A percentile compares a stretch with the other conserved stretches of the same genome.
phyloP scores from a whole-genome alignment of 2,888 invertebrate genomes.

The Gortyna flavago region DNA sequence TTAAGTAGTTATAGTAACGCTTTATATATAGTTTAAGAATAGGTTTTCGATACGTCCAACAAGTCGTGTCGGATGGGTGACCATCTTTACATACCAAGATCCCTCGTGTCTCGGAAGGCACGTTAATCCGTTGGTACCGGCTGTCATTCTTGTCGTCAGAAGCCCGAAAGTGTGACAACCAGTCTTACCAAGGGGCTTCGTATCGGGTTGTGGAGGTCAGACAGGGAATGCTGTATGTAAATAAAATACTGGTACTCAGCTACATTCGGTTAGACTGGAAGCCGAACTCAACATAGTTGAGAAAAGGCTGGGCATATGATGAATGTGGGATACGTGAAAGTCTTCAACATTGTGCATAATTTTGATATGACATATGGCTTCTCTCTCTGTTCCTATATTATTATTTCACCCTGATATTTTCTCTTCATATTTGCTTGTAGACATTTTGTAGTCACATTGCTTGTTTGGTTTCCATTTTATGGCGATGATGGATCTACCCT shows the following conservation, averaged over 20 bases:
- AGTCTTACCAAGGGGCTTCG: too few relatives aligned
- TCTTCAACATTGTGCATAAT: not conserved
- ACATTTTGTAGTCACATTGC: constrained; percentile 21
- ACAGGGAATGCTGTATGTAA: too few relatives aligned
- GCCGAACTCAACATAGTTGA: not conserved
- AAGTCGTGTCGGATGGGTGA: too few relatives aligned
- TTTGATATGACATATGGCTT: not conserved
- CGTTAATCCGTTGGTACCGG: too few relatives aligned
- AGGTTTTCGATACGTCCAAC: too few relatives aligned
- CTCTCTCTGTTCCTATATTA: not conserved
- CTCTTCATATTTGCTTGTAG: constrained; percentile 25
- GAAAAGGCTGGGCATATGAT: not conserved
- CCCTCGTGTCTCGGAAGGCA: too few relatives aligned
- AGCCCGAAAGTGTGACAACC: too few relatives aligned
- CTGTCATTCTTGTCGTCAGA: too few relatives aligned
- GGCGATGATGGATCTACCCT: constrained; percentile 18
- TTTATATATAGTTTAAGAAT: too few relatives aligned
- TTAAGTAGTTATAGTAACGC: too few relatives aligned
- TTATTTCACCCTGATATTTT: not conserved
- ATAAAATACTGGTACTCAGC: not conserved
- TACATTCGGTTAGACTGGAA: not conserved
- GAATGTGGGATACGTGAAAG: not conserved
- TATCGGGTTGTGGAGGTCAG: too few relatives aligned
- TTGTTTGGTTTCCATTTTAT: constrained; percentile 50
- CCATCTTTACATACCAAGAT: too few relatives aligned